Evolutionary conservation across 2,888 invertebrate species (phyloP).

Genomic region (Clepsis dumicolana): DNA sequence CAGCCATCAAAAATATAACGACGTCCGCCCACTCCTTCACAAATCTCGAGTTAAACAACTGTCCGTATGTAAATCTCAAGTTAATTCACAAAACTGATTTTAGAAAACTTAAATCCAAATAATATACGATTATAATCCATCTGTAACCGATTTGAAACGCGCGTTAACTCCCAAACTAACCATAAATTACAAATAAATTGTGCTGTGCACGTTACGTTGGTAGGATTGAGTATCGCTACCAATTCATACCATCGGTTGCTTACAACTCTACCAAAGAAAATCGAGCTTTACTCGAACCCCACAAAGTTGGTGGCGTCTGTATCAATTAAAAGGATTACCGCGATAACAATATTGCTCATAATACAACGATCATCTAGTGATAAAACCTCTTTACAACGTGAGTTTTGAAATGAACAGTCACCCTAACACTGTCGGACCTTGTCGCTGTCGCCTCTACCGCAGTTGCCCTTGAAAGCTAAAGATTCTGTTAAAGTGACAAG

Average conservation of each 20-base stretch:
- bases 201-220: constrained; percentile 49
- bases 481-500: constrained; percentile 6
- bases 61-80: constrained; percentile 35
- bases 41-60: constrained; percentile 29
- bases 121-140: constrained; percentile 59
- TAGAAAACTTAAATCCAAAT: constrained; percentile 46
- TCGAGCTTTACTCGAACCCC: background rate
- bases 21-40: constrained; percentile 21
- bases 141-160: constrained; percentile 62
- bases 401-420: constrained; percentile 35
- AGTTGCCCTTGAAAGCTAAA: background rate
- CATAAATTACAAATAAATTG: constrained; percentile 67
- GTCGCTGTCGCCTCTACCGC: background rate
- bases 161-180: constrained; percentile 57
- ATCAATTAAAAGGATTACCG: constrained; percentile 41
- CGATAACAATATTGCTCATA: constrained; percentile 43
- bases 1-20: constrained; percentile 40
- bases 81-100: constrained; percentile 42
- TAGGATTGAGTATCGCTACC: constrained; percentile 63
- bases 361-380: constrained; percentile 43
- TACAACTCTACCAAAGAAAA: constrained; percentile 17
- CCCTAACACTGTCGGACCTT: constrained; percentile 18
- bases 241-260: constrained; percentile 44
- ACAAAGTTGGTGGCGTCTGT: background rate
- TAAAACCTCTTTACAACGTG: constrained; percentile 39